These are phyloP conservation scores for Theonella swinhoei DNA, from an alignment of 37 sponge, comb jelly and placozoan genomes.

Conservation along the genomic window DNA sequence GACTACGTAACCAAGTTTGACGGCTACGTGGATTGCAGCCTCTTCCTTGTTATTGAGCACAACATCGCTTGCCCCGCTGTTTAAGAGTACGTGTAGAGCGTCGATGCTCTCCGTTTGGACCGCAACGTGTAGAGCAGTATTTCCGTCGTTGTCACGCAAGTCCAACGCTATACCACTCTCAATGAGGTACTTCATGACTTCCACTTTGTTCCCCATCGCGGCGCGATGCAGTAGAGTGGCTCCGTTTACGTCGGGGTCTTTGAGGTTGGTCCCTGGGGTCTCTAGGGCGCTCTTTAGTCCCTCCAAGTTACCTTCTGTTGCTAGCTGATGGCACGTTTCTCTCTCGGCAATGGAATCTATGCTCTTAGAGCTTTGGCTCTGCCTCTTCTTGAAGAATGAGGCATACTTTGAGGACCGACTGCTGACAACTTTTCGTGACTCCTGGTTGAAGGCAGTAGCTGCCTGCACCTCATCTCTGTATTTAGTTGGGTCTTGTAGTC, in stretches of 20 bases:
- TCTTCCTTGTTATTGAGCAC: slow-evolving; percentile 48
- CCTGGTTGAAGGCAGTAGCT: too few relatives aligned
- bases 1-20: slow-evolving; percentile 21
- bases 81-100: slow-evolving; percentile 58
- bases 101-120: slow-evolving; percentile 22
- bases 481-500: too few relatives aligned
- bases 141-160: slow-evolving; percentile 68
- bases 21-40: slow-evolving; percentile 71
- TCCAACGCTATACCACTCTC: slow-evolving; percentile 58
- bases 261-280: slow-evolving; percentile 5
- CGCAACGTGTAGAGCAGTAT: slow-evolving; percentile 87
- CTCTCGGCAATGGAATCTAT: too few relatives aligned
- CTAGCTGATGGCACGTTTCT: slow-evolving; percentile 41
- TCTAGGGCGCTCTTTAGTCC: slow-evolving; percentile 29
- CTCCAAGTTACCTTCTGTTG: slow-evolving; percentile 37
- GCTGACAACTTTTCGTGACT: too few relatives aligned
- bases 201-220: slow-evolving; percentile 46
- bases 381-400: too few relatives aligned
- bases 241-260: slow-evolving; percentile 26
- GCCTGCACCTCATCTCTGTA: too few relatives aligned
- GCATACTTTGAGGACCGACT: too few relatives aligned
- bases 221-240: slow-evolving; percentile 71
- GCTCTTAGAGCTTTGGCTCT: too few relatives aligned
- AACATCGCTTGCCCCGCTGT: slow-evolving; percentile 43
- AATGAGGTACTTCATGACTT: slow-evolving; percentile 64